Conservation (phyloP, 1,140 invertebrate genomes). For the Drosophila sproati region DNA sequence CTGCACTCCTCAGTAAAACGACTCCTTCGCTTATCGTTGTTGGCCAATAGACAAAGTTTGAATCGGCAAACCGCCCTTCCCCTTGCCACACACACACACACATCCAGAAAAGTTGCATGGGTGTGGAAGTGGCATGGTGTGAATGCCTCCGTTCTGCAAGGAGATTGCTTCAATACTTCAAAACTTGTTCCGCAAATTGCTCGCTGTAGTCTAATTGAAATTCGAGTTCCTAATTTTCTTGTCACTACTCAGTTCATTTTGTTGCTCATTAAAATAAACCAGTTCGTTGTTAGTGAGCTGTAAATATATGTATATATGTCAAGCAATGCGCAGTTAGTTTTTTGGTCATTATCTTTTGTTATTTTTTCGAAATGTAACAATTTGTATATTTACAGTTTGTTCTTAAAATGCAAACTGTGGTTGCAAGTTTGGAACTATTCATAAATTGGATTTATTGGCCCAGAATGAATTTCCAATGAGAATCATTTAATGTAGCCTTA, state of each 20-base stretch:
- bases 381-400: too few species aligned
- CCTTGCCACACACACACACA: not conserved
- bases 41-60: slow-evolving; percentile 34
- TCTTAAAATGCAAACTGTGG: too few species aligned
- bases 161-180: slow-evolving; percentile 15
- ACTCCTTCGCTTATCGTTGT: slow-evolving; percentile 3
- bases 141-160: not conserved
- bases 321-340: too few species aligned
- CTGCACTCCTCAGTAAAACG: not conserved
- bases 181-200: slow-evolving; percentile 10
- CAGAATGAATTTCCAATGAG: too few species aligned
- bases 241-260: not conserved
- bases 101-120: not conserved
- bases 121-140: not conserved
- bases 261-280: too few species aligned
- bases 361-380: too few species aligned
- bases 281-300: too few species aligned
- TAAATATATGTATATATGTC: too few species aligned
- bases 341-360: too few species aligned
- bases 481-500: too few species aligned
- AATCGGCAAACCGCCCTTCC: not conserved
- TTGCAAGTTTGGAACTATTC: too few species aligned
- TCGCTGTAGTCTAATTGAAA: slow-evolving; percentile 1
- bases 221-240: not conserved
- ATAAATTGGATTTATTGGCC: too few species aligned